phyloP scores from a whole-genome alignment of 2,888 invertebrate species.

The Selenia dentaria region DNA sequence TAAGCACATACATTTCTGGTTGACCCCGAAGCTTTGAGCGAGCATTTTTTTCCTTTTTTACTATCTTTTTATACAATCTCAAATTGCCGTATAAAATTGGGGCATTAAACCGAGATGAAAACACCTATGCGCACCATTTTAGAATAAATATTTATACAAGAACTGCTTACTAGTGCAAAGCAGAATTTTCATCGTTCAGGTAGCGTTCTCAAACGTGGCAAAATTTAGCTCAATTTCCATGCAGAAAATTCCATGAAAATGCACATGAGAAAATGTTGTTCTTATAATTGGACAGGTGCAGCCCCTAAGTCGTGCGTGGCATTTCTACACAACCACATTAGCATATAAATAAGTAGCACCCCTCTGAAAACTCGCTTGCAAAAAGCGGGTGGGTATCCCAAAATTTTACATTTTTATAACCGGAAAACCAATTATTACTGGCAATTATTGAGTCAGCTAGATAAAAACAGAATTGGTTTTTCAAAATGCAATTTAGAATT shows the following conservation, averaged over 20 bases:
- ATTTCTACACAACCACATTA: slow-evolving; percentile 70
- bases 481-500: slow-evolving; percentile 55
- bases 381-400: slow-evolving; percentile 56
- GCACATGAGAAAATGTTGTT: slow-evolving; percentile 74
- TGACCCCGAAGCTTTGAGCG: slow-evolving; percentile 10
- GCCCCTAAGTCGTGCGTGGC: slow-evolving; percentile 74
- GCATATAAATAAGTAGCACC: slow-evolving; percentile 79
- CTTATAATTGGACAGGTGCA: slow-evolving; percentile 80
- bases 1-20: slow-evolving; percentile 26
- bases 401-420: slow-evolving; percentile 74
- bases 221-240: slow-evolving; percentile 68
- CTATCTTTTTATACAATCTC: slow-evolving; percentile 14
- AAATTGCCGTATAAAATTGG: slow-evolving; percentile 17
- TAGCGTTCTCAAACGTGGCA: slow-evolving; percentile 53
- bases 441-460: slow-evolving; percentile 77
- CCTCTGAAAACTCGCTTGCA: slow-evolving; percentile 59
- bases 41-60: slow-evolving; percentile 11
- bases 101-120: slow-evolving; percentile 25
- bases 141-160: slow-evolving; percentile 61
- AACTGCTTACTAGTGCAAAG: slow-evolving; percentile 39
- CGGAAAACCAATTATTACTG: slow-evolving; percentile 77
- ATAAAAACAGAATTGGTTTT: slow-evolving; percentile 62
- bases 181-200: slow-evolving; percentile 47
- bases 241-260: slow-evolving; percentile 77
- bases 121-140: slow-evolving; percentile 24